Conservation (phyloP, 2,113 vertebrate genomes). For the Erythrocercus mccallii region DNA sequence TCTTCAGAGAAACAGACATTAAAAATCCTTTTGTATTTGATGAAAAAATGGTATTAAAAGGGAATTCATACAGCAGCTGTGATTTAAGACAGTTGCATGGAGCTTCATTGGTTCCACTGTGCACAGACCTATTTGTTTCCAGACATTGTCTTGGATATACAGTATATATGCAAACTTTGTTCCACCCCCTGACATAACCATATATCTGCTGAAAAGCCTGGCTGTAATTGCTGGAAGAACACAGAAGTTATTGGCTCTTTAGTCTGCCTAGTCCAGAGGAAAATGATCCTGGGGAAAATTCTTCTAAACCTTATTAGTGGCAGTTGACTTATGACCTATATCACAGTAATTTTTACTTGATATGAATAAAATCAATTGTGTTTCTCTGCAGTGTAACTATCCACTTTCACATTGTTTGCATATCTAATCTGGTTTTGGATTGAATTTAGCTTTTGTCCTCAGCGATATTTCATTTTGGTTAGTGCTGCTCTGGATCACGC, state of each 20-base stretch:
- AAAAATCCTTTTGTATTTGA: not conserved
- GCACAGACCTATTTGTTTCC: not conserved
- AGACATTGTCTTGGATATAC: not conserved
- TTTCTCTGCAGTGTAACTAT: slow-evolving; percentile 20
- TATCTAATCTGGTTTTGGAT: slow-evolving; percentile 42
- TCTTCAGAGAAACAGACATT: not conserved
- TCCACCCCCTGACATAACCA: not conserved
- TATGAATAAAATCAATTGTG: slow-evolving; percentile 53
- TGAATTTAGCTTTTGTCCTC: slow-evolving; percentile 12
- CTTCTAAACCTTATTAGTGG: slow-evolving; percentile 40
- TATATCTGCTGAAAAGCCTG: slow-evolving; percentile 25
- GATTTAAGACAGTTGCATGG: not conserved
- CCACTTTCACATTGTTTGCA: slow-evolving; percentile 27
- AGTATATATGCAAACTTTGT: slow-evolving; percentile 37
- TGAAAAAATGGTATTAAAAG: not conserved
- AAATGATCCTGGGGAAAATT: slow-evolving; percentile 38
- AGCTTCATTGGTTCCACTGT: not conserved
- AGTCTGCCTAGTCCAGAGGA: slow-evolving; percentile 26
- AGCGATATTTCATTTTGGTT: slow-evolving; percentile 15
- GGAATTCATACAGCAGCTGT: not conserved
- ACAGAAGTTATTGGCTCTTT: slow-evolving; percentile 45
- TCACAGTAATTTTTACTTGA: slow-evolving; percentile 44
- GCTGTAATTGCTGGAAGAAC: slow-evolving; percentile 47
- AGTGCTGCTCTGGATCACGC: not conserved
- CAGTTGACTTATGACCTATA: slow-evolving; percentile 43